Evolutionary conservation across 2,888 invertebrate species (phyloP).

Genomic region (Scaeva pyrastri): DNA sequence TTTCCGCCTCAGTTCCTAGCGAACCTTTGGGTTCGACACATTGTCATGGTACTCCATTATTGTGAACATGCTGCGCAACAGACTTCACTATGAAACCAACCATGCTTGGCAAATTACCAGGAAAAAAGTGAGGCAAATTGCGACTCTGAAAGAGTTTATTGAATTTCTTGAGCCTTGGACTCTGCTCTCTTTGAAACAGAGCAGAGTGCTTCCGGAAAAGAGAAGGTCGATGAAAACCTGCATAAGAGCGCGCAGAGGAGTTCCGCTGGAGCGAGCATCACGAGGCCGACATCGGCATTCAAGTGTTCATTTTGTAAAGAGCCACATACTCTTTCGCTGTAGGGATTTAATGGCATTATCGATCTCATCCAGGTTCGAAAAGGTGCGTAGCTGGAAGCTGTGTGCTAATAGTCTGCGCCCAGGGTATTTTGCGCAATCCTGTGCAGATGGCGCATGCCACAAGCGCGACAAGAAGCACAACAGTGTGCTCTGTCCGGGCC

Average conservation of each 20-base stretch:
- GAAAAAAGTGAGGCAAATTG: neutral
- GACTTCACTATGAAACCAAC: too few species aligned
- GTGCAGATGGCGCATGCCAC: neutral
- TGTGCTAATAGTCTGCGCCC: too few species aligned
- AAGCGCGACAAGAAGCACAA: too few species aligned
- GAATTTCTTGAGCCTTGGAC: neutral
- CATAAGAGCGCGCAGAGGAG: neutral
- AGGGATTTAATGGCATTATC: neutral
- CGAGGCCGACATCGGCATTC: too few species aligned
- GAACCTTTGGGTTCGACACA: too few species aligned
- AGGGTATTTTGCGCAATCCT: slow-evolving; percentile 17
- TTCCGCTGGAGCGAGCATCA: too few species aligned
- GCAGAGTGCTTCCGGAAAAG: neutral
- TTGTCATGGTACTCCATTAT: too few species aligned
- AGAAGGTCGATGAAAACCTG: neutral
- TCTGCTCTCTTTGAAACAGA: neutral
- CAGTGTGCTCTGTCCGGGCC: too few species aligned
- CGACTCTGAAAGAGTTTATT: neutral
- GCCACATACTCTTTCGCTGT: neutral
- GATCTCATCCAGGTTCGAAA: neutral
- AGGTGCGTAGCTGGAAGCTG: neutral
- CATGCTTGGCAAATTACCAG: neutral
- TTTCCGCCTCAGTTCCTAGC: too few species aligned
- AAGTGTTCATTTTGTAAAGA: slow-evolving; percentile 4
- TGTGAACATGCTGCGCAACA: too few species aligned